phyloP scores from a whole-genome alignment of 2,797 vertebrate genomes.

The Triplophysa bombifrons region DNA sequence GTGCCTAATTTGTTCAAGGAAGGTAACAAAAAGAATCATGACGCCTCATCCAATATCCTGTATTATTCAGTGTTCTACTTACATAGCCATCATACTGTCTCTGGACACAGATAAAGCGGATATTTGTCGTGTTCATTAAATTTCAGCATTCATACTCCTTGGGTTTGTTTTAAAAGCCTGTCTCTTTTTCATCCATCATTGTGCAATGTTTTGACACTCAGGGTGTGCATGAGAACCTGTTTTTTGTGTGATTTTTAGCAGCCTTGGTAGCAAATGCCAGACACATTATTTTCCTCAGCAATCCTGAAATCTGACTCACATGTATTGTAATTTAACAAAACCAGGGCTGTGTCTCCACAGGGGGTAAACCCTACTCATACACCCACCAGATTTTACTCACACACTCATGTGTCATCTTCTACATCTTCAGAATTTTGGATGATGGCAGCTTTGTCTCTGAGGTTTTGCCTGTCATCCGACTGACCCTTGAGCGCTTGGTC shows the following conservation, averaged over 20 bases:
- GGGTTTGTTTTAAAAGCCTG: slow-evolving; percentile 10
- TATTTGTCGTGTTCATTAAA: slow-evolving; percentile 1
- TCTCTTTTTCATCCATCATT: not conserved
- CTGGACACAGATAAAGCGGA: not conserved
- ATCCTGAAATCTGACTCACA: slow-evolving; percentile 73
- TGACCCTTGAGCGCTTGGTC: not conserved
- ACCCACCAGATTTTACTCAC: slow-evolving; percentile 13
- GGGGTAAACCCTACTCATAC: slow-evolving; percentile 9
- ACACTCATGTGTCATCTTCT: no score
- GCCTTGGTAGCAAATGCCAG: slow-evolving; percentile 71
- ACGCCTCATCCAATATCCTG: not conserved
- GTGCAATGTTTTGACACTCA: slow-evolving; percentile 40
- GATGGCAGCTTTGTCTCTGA: not conserved
- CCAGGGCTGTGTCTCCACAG: slow-evolving; percentile 46
- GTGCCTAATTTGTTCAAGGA: no score
- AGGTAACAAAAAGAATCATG: not conserved
- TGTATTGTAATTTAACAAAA: slow-evolving; percentile 58
- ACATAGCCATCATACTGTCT: not conserved
- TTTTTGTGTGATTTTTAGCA: slow-evolving; percentile 47
- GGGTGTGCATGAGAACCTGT: slow-evolving; percentile 34
- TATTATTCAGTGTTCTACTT: not conserved
- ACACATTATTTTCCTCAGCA: slow-evolving; percentile 64
- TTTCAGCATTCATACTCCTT: not conserved
- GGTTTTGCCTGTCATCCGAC: slow-evolving; percentile 5
- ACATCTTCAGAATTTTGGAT: not conserved